A percentile compares a stretch with the other conserved stretches of the same genome.
Conservation (phyloP, 2,113 vertebrate species). For the Paradisaea rubra region DNA sequence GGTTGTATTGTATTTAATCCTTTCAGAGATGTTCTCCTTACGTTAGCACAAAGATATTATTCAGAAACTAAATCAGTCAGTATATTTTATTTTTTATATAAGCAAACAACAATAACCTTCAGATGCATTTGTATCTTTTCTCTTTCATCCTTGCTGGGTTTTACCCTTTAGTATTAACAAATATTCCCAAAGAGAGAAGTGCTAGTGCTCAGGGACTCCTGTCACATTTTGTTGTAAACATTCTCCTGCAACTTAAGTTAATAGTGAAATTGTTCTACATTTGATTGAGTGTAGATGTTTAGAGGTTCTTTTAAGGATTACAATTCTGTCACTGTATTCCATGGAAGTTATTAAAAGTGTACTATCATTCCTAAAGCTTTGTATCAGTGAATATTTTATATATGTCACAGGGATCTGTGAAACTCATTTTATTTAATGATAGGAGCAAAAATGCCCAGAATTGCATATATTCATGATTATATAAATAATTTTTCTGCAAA, state of each 20-base stretch:
- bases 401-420: background rate
- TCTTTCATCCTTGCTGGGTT: background rate
- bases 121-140: background rate
- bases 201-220: background rate
- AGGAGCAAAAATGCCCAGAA: background rate
- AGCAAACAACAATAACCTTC: background rate
- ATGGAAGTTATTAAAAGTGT: background rate
- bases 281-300: background rate
- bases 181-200: background rate
- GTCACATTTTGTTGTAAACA: slow-evolving; percentile 16
- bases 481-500: background rate
- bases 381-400: background rate
- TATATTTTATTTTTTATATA: background rate
- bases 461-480: background rate
- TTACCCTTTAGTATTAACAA: background rate
- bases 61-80: background rate
- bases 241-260: background rate
- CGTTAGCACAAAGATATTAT: background rate
- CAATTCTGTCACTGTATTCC: background rate
- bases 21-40: background rate
- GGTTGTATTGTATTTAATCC: background rate
- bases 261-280: background rate
- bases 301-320: background rate
- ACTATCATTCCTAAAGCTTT: background rate
- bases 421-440: background rate